Conservation (phyloP, 2,113 vertebrate species). For the Lophius piscatorius region DNA sequence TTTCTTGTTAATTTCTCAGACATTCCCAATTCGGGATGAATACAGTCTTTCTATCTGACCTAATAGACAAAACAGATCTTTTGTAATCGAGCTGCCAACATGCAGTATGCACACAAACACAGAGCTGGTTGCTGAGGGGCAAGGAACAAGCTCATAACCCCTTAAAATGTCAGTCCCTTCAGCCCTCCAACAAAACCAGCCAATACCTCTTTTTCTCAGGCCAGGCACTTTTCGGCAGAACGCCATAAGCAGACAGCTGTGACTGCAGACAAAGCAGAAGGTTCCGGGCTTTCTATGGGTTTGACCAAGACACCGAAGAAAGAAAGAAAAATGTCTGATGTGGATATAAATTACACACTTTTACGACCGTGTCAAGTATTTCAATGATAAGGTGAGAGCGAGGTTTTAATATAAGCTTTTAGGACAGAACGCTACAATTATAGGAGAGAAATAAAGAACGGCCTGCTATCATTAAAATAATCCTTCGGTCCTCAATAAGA, state of each 20-base stretch:
- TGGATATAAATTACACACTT: too few species aligned
- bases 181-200: constrained; percentile 3
- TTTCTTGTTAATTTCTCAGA: too few species aligned
- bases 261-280: constrained; percentile 24
- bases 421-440: not conserved
- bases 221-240: constrained; percentile 11
- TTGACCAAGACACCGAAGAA: constrained; percentile 1
- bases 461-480: constrained; percentile 12
- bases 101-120: constrained; percentile 41
- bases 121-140: constrained; percentile 43
- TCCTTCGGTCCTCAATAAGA: constrained; percentile 24
- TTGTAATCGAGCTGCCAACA: constrained; percentile 40
- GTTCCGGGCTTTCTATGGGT: constrained; percentile 12
- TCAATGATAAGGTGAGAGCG: too few species aligned
- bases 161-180: constrained; percentile 60
- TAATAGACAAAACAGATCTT: constrained; percentile 5
- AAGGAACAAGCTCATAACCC: constrained; percentile 45
- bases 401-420: too few species aligned
- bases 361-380: too few species aligned
- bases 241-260: constrained; percentile 42
- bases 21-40: too few species aligned
- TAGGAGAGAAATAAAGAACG: constrained; percentile 16
- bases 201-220: constrained; percentile 6
- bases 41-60: constrained; percentile 12
- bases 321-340: not conserved